phyloP scores from a whole-genome alignment of 2,888 invertebrate genomes.

The Drosophila macrospina region DNA sequence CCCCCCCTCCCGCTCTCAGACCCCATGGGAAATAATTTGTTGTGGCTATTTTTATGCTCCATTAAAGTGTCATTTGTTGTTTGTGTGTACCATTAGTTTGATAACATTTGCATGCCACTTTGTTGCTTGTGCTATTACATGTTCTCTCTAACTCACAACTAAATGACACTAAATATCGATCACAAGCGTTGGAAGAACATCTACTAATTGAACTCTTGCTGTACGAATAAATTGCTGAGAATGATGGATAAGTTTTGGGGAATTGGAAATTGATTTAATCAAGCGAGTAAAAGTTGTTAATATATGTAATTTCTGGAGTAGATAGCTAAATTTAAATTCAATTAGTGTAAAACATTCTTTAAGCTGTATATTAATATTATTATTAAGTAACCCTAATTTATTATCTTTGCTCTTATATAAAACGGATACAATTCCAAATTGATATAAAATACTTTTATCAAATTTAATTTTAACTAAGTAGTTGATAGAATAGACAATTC shows the following conservation, averaged over 20 bases:
- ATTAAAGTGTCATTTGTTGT: slow-evolving; percentile 50
- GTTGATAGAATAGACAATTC: too few species aligned
- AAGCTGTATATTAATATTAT: too few species aligned
- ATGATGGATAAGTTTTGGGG: background rate
- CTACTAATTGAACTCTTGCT: background rate
- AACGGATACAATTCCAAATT: too few species aligned
- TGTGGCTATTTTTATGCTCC: slow-evolving; percentile 51
- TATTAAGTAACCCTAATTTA: too few species aligned
- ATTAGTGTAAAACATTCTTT: too few species aligned
- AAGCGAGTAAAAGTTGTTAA: background rate
- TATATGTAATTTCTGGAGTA: too few species aligned
- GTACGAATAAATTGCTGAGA: background rate
- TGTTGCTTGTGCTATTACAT: background rate
- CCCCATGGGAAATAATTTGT: slow-evolving; percentile 53
- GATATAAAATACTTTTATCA: too few species aligned
- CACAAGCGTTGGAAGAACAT: too few species aligned
- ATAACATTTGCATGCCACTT: slow-evolving; percentile 36
- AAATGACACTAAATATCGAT: slow-evolving; percentile 5
- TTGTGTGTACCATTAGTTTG: slow-evolving; percentile 47
- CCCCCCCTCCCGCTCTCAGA: too few species aligned
- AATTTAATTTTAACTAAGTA: too few species aligned
- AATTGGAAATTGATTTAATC: background rate
- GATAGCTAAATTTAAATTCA: too few species aligned
- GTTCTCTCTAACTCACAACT: background rate
- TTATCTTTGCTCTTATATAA: too few species aligned